phyloP scores from a whole-genome alignment of 2,113 vertebrate genomes.

The Dunckerocampus dactyliophorus region DNA sequence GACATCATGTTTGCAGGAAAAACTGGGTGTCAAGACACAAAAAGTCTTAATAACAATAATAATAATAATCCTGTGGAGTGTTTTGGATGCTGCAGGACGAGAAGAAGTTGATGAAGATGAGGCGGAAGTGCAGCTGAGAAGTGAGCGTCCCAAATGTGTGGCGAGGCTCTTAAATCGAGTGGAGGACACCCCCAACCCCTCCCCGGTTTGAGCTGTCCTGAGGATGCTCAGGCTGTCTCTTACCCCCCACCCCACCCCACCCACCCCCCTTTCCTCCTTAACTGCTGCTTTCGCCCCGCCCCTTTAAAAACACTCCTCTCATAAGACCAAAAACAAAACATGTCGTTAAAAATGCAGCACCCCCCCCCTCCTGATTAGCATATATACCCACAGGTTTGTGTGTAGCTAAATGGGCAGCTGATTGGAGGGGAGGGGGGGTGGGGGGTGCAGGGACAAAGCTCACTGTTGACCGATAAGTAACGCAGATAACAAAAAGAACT shows the following conservation, averaged over 20 bases:
- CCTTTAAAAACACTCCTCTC: conserved; percentile 40
- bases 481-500: conserved; percentile 86
- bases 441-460: conserved; percentile 95
- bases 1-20: conserved; percentile 84
- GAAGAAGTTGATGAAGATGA: conserved; percentile 2
- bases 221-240: conserved; percentile 74
- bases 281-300: conserved; percentile 55
- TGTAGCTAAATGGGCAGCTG: conserved; percentile 85
- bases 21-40: conserved; percentile 1
- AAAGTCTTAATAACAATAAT: neutral
- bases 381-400: conserved; percentile 79
- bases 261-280: conserved; percentile 16
- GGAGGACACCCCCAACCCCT: neutral
- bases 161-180: conserved; percentile 71
- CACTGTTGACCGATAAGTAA: conserved; percentile 93
- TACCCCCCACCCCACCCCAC: conserved; percentile 34
- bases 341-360: conserved; percentile 73
- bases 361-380: conserved; percentile 77
- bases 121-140: conserved; percentile 23
- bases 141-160: conserved; percentile 58
- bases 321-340: conserved; percentile 74
- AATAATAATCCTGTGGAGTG: neutral
- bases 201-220: conserved; percentile 53
- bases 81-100: neutral
- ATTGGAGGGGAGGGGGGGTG: conserved; percentile 93